Conservation (phyloP, 1,140 invertebrate species). For the Pararge aegeria region DNA sequence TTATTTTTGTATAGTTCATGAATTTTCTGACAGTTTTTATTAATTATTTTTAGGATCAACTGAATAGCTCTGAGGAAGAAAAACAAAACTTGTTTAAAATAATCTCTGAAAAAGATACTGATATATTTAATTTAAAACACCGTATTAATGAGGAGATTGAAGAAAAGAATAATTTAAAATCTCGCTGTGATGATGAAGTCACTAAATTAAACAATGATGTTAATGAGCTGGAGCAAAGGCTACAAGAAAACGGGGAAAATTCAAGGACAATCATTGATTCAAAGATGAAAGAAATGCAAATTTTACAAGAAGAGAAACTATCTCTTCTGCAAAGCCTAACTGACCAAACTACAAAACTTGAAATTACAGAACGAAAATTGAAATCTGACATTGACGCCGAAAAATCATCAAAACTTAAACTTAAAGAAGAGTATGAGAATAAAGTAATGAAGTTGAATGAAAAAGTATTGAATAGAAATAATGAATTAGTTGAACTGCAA, state of each 20-base stretch:
- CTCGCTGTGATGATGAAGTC: slow-evolving; percentile 42
- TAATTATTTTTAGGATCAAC: slow-evolving; percentile 46
- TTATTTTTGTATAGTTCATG: background rate
- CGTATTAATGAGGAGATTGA: slow-evolving; percentile 61
- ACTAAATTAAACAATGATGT: slow-evolving; percentile 58
- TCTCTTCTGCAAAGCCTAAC: slow-evolving; percentile 53
- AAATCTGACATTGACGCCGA: slow-evolving; percentile 51
- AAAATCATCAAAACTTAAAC: slow-evolving; percentile 46
- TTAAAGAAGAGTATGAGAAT: slow-evolving; percentile 64
- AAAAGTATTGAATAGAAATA: slow-evolving; percentile 66
- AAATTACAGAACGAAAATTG: slow-evolving; percentile 50
- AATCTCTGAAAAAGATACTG: slow-evolving; percentile 49
- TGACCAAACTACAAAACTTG: slow-evolving; percentile 55
- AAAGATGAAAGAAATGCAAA: slow-evolving; percentile 62
- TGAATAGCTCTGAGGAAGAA: slow-evolving; percentile 45
- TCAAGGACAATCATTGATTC: slow-evolving; percentile 46
- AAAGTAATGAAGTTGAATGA: slow-evolving; percentile 67
- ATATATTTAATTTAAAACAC: slow-evolving; percentile 55
- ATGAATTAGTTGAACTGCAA: slow-evolving; percentile 68
- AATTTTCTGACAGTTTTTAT: background rate
- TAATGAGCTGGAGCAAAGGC: slow-evolving; percentile 56
- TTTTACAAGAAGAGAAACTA: slow-evolving; percentile 61
- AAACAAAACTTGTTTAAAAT: slow-evolving; percentile 35
- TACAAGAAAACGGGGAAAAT: slow-evolving; percentile 51
- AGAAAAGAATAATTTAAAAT: slow-evolving; percentile 51